Conservation (phyloP, 2,888 invertebrate genomes). For the Diploptera punctata region DNA sequence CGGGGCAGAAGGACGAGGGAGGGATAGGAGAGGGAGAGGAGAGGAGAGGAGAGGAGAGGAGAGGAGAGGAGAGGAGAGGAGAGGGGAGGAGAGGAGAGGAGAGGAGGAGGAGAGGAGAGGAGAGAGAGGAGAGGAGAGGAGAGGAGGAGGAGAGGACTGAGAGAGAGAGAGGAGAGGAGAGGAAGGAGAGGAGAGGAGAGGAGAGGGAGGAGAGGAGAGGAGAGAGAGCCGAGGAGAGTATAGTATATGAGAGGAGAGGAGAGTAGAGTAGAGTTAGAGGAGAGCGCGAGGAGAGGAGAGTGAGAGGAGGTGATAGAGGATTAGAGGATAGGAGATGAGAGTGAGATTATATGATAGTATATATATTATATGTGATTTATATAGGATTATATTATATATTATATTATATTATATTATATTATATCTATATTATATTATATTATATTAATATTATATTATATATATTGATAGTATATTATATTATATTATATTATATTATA, state of each 20-base stretch:
- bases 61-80: constrained; percentile 27
- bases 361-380: too few relatives aligned
- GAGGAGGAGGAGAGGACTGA: not conserved
- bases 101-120: constrained; percentile 16
- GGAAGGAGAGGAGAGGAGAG: not conserved
- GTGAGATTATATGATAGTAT: too few relatives aligned
- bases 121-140: not conserved
- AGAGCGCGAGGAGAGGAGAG: not conserved
- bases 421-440: too few relatives aligned
- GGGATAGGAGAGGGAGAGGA: not conserved
- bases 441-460: too few relatives aligned
- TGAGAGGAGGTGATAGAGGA: not conserved
- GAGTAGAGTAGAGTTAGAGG: not conserved
- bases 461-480: too few relatives aligned
- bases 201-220: not conserved
- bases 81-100: constrained; percentile 20
- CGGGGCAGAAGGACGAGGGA: not conserved
- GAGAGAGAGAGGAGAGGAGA: too few relatives aligned
- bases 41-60: not conserved
- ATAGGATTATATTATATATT: too few relatives aligned
- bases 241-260: not conserved
- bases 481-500: too few relatives aligned
- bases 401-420: too few relatives aligned
- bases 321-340: not conserved
- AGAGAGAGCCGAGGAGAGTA: constrained; percentile 3